phyloP scores from a whole-genome alignment of 2,888 invertebrate species.

The Thecophora atra region DNA sequence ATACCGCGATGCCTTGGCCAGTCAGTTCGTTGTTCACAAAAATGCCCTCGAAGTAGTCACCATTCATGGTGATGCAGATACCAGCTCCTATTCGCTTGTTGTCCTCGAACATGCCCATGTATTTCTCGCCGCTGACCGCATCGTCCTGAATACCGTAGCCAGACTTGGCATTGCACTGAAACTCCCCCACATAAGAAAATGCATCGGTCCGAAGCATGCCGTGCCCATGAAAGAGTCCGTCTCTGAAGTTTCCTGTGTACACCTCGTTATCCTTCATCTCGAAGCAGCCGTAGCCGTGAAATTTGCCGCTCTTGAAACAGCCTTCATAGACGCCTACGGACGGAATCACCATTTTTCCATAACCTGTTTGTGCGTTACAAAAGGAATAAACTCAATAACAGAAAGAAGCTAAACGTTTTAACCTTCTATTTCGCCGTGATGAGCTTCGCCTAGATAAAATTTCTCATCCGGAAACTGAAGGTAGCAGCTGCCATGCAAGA shows the following conservation, averaged over 20 bases:
- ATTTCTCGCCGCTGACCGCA: slow-evolving; percentile 86
- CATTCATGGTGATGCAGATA: slow-evolving; percentile 86
- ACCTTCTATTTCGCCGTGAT: slow-evolving; percentile 67
- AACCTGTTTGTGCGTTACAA: slow-evolving; percentile 48
- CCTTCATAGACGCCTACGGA: slow-evolving; percentile 78
- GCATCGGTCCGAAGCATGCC: slow-evolving; percentile 84
- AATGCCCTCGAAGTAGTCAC: slow-evolving; percentile 89
- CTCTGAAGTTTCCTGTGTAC: slow-evolving; percentile 88
- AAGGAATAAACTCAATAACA: background rate
- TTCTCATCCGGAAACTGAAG: slow-evolving; percentile 84
- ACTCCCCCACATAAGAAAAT: slow-evolving; percentile 90
- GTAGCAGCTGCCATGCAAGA: slow-evolving; percentile 84
- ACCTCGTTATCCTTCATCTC: slow-evolving; percentile 80
- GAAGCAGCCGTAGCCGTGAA: slow-evolving; percentile 79
- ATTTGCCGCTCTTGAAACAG: slow-evolving; percentile 74
- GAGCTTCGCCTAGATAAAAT: slow-evolving; percentile 82
- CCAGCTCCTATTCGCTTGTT: slow-evolving; percentile 86
- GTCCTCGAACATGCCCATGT: slow-evolving; percentile 88
- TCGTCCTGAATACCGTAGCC: slow-evolving; percentile 93
- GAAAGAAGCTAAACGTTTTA: slow-evolving; percentile 5
- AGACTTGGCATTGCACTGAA: slow-evolving; percentile 78
- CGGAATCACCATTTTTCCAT: slow-evolving; percentile 64
- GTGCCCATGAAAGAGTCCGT: slow-evolving; percentile 85
- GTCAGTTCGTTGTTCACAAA: slow-evolving; percentile 82
- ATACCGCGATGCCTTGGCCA: slow-evolving; percentile 87